Evolutionary conservation across 2,797 vertebrate species (phyloP).

Genomic region (Chiroxiphia lanceolata): DNA sequence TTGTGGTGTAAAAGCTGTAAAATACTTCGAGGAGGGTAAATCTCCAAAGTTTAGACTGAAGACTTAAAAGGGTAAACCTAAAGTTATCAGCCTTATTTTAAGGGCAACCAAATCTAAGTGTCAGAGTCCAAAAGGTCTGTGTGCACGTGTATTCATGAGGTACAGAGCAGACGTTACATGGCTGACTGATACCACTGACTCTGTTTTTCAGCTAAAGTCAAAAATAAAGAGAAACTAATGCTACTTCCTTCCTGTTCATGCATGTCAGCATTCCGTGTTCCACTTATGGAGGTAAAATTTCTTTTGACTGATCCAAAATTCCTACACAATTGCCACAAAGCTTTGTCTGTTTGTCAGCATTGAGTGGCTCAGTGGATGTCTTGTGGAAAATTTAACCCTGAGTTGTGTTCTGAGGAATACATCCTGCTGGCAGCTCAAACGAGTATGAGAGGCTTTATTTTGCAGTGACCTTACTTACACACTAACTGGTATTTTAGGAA

Average conservation of each 20-base stretch:
- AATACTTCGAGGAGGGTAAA: background rate
- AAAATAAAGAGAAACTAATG: background rate
- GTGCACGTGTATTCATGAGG: background rate
- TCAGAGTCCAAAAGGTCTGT: background rate
- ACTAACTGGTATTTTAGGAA: background rate
- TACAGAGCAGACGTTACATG: background rate
- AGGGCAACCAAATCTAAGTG: constrained; percentile 7
- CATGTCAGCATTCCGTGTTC: background rate
- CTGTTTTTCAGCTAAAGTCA: background rate
- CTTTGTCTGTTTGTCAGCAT: background rate
- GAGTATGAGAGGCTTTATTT: background rate
- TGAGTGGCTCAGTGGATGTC: background rate
- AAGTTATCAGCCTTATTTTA: constrained; percentile 17
- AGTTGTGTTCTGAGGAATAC: background rate
- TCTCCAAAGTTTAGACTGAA: background rate
- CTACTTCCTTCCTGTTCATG: background rate
- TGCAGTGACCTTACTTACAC: background rate
- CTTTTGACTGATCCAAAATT: background rate
- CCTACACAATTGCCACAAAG: background rate
- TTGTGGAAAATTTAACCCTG: background rate
- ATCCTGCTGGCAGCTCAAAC: background rate
- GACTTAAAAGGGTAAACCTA: constrained; percentile 18
- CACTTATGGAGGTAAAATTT: background rate
- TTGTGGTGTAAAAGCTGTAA: background rate
- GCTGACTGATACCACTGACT: background rate